Conservation (phyloP, 2,888 invertebrate genomes). For the Oithona nana region DNA sequence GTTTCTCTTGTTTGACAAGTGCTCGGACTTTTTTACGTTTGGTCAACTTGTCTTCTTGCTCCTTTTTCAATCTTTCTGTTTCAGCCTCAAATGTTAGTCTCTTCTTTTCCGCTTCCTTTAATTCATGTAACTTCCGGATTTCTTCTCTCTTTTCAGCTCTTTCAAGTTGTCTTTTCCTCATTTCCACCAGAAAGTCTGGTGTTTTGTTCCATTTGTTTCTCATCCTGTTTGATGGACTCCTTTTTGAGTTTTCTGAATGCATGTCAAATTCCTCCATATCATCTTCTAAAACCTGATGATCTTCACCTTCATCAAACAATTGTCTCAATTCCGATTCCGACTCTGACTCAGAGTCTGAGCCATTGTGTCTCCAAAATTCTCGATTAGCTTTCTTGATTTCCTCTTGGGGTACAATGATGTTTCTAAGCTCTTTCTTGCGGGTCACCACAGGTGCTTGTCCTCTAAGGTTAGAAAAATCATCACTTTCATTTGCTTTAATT, state of each 20-base stretch:
- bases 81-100: not conserved
- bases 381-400: not conserved
- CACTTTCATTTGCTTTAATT: not conserved
- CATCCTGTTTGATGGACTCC: no score
- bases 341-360: not conserved
- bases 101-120: not conserved
- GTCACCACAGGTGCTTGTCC: not conserved
- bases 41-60: not conserved
- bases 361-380: not conserved
- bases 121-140: not conserved
- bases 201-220: not conserved
- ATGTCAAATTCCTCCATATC: no score
- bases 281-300: no score
- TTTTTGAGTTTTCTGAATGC: no score
- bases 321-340: not conserved
- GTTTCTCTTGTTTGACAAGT: not conserved
- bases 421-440: not conserved
- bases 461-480: not conserved
- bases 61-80: not conserved
- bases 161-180: not conserved
- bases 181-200: not conserved
- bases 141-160: not conserved
- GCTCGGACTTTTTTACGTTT: not conserved
- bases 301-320: not conserved
- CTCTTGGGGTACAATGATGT: not conserved